phyloP scores from a whole-genome alignment of 1,140 invertebrate species.

The Sarcophaga bullata region DNA sequence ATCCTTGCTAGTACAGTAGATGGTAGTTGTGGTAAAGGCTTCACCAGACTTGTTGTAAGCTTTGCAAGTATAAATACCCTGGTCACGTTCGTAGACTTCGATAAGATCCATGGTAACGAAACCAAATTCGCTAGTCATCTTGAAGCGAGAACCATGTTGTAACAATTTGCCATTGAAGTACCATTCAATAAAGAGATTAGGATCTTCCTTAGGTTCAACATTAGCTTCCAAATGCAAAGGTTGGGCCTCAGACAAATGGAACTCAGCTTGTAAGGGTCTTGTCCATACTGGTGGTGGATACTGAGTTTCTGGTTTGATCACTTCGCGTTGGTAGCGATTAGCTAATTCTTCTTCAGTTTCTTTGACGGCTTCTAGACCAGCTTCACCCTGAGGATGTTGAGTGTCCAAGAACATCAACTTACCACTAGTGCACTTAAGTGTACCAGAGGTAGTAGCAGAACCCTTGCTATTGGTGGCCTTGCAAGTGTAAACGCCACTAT shows the following conservation, averaged over 20 bases:
- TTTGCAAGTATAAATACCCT: conserved; percentile 93
- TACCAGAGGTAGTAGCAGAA: conserved; percentile 86
- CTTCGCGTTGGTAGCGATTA: conserved; percentile 74
- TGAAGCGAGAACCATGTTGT: conserved; percentile 86
- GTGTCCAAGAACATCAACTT: conserved; percentile 85
- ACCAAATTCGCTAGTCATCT: conserved; percentile 90
- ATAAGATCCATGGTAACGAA: conserved; percentile 90
- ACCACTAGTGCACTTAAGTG: conserved; percentile 82
- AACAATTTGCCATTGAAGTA: conserved; percentile 91
- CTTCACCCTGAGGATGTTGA: conserved; percentile 89
- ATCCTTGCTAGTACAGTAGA: conserved; percentile 84
- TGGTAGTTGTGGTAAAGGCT: conserved; percentile 90
- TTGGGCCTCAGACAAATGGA: conserved; percentile 89
- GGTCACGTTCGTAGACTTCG: conserved; percentile 91
- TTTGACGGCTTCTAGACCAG: conserved; percentile 85
- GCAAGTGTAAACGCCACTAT: conserved; percentile 91
- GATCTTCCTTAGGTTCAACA: conserved; percentile 96
- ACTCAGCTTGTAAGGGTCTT: conserved; percentile 81
- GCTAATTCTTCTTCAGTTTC: conserved; percentile 83
- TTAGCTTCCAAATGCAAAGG: conserved; percentile 91
- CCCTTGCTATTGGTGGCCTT: conserved; percentile 92
- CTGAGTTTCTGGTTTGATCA: conserved; percentile 75
- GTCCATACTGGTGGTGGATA: conserved; percentile 91
- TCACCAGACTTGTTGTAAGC: conserved; percentile 87
- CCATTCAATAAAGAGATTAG: conserved; percentile 93